Percentiles rank a stretch among this genome's conserved stretches.
Evolutionary conservation across 1,140 invertebrate genomes (phyloP).

Genomic region (Drosophila bocqueti): DNA sequence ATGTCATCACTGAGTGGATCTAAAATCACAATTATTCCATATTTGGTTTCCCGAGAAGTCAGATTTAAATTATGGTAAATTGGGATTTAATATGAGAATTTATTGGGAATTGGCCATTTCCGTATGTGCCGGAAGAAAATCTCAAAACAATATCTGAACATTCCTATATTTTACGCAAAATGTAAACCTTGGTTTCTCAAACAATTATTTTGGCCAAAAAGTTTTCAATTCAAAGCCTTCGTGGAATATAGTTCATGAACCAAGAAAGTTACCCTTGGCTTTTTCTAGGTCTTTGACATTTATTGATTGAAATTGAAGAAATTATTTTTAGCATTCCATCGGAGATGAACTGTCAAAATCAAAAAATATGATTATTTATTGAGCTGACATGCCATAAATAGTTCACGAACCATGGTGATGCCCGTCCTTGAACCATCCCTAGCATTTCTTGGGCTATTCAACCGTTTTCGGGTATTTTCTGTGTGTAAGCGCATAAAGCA

Average conservation of each 20-base stretch:
- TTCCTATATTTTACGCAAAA: neutral
- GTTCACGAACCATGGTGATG: conserved; percentile 29
- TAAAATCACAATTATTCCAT: conserved; percentile 31
- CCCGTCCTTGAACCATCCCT: conserved; percentile 44
- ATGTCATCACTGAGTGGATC: conserved; percentile 12
- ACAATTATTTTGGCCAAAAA: neutral
- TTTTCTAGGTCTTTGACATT: neutral
- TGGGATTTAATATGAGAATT: conserved; percentile 24
- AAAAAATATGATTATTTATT: conserved; percentile 23
- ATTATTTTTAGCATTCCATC: conserved; percentile 15
- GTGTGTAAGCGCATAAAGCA: conserved; percentile 30
- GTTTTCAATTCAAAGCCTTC: neutral
- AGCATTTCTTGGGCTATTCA: conserved; percentile 49
- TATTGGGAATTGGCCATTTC: conserved; percentile 1
- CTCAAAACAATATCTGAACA: neutral
- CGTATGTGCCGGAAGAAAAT: neutral
- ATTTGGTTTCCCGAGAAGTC: conserved; percentile 4
- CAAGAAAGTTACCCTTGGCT: conserved; percentile 32
- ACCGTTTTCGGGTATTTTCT: conserved; percentile 36
- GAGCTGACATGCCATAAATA: conserved; percentile 35
- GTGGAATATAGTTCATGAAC: conserved; percentile 15
- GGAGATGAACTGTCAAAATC: conserved; percentile 47
- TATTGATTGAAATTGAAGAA: conserved; percentile 23
- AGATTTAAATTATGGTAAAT: conserved; percentile 25
- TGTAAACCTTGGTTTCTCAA: neutral